phyloP scores from a whole-genome alignment of 2,888 invertebrate genomes.

The Dryocosmus kuriphilus region DNA sequence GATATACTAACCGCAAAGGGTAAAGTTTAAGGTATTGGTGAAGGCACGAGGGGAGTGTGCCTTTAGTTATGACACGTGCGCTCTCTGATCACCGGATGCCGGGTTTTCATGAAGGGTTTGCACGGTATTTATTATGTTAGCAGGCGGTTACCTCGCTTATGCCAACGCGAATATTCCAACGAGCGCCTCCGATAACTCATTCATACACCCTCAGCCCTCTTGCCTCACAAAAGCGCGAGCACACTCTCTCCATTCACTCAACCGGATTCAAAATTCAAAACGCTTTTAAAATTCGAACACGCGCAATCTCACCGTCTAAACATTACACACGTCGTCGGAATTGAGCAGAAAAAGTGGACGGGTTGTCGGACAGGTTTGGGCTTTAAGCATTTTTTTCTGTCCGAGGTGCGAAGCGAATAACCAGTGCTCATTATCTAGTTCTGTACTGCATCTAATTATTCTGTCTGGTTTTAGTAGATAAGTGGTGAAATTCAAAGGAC shows the following conservation, averaged over 20 bases:
- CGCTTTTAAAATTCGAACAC: neutral
- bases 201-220: slow-evolving; percentile 43
- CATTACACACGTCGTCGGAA: neutral
- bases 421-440: no score
- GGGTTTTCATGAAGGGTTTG: slow-evolving; percentile 60
- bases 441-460: no score
- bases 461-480: no score
- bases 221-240: slow-evolving; percentile 12
- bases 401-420: neutral
- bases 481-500: no score
- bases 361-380: neutral
- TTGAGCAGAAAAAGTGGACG: neutral
- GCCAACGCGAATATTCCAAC: slow-evolving; percentile 44
- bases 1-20: slow-evolving; percentile 58
- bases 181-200: slow-evolving; percentile 42
- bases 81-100: slow-evolving; percentile 64
- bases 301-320: slow-evolving; percentile 9
- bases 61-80: slow-evolving; percentile 66
- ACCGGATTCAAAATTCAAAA: slow-evolving; percentile 17
- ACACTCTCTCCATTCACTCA: slow-evolving; percentile 5
- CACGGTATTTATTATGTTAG: slow-evolving; percentile 63
- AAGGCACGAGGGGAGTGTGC: slow-evolving; percentile 45
- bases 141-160: slow-evolving; percentile 47
- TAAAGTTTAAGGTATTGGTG: slow-evolving; percentile 46
- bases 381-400: neutral